These are phyloP conservation scores for Emydocephalus ijimae DNA, from an alignment of 2,113 vertebrate species.

Conservation along the genomic window DNA sequence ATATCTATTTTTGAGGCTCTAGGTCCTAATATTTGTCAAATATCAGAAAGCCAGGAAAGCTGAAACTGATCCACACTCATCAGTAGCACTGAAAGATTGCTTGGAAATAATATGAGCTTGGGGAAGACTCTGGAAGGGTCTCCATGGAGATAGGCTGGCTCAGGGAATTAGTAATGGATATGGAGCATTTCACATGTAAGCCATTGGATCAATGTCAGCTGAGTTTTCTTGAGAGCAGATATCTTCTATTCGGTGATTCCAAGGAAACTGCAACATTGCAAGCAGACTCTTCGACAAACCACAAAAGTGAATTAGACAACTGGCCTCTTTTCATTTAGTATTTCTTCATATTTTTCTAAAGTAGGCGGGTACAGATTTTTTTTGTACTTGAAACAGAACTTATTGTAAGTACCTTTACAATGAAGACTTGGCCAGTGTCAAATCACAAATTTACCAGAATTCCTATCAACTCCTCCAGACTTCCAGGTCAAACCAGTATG, in stretches of 20 bases:
- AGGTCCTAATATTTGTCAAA: not conserved
- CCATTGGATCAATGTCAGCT: slow-evolving; percentile 3
- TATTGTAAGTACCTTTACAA: not conserved
- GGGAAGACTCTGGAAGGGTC: not conserved
- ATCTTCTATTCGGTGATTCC: not conserved
- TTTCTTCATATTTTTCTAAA: not conserved
- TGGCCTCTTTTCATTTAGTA: not conserved
- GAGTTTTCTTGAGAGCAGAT: slow-evolving; percentile 10
- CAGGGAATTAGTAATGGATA: slow-evolving; percentile 1
- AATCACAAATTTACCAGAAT: not conserved
- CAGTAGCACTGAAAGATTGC: not conserved
- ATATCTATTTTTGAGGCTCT: slow-evolving; percentile 6
- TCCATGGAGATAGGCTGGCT: not conserved
- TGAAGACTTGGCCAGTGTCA: not conserved
- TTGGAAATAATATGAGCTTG: not conserved
- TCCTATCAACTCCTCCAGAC: not conserved
- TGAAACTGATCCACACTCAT: not conserved
- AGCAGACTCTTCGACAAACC: not conserved
- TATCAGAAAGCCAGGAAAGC: not conserved
- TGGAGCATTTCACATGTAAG: not conserved
- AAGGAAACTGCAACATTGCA: not conserved
- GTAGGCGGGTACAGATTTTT: not conserved
- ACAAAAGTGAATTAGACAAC: not conserved
- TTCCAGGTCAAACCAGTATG: not conserved
- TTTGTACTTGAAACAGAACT: not conserved